Evolutionary conservation across 1,140 invertebrate genomes (phyloP).

Genomic region (Brachionus angularis): DNA sequence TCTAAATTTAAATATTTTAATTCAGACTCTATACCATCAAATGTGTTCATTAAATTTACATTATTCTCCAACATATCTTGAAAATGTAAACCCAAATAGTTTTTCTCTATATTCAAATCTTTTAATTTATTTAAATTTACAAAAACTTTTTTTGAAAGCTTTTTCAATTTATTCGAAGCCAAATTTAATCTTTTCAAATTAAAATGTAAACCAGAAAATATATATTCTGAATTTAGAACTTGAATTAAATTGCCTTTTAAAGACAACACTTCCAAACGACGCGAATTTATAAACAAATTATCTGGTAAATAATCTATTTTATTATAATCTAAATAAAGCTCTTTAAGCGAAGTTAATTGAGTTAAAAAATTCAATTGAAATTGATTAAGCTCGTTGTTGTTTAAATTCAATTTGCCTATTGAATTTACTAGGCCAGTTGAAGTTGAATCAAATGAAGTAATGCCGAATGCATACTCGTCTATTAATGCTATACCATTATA

Average conservation of each 20-base stretch:
- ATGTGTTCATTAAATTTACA: not conserved
- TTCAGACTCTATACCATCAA: not conserved
- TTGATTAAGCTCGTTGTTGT: constrained; percentile 43
- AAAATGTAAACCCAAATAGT: constrained; percentile 7
- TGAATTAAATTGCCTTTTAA: constrained; percentile 17
- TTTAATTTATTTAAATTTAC: not conserved
- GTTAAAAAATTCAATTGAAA: constrained; percentile 17
- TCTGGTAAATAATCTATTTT: constrained; percentile 8
- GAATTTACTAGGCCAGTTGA: not conserved
- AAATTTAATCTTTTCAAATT: constrained; percentile 43
- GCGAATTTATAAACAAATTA: not conserved
- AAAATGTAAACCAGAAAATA: constrained; percentile 7
- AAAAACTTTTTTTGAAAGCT: not conserved
- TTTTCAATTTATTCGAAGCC: constrained; percentile 2
- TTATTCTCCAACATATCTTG: too few relatives aligned
- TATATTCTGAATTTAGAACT: not conserved
- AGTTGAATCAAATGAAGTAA: not conserved
- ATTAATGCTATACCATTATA: constrained; percentile 28
- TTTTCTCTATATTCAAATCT: not conserved
- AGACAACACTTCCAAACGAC: constrained; percentile 7
- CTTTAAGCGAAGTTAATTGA: constrained; percentile 7
- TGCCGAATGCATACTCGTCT: constrained; percentile 29
- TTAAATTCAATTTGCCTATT: not conserved
- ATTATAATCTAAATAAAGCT: constrained; percentile 10
- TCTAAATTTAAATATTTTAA: constrained; percentile 10